Conservation (phyloP, 2,888 invertebrate species). For the Acronicta leporina region DNA sequence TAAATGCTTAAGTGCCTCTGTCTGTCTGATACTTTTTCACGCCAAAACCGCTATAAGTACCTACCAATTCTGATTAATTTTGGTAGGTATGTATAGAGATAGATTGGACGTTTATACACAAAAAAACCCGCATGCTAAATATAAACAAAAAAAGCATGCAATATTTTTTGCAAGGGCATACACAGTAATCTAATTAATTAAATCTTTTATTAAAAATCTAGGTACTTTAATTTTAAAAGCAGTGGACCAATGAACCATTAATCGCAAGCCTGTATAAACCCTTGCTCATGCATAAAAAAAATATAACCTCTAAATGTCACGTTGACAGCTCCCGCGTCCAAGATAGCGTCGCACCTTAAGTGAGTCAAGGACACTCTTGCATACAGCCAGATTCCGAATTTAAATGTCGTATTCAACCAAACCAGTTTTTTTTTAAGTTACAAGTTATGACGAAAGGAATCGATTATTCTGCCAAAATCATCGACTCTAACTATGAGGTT, state of each 20-base stretch:
- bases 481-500: slow-evolving; percentile 28
- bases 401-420: slow-evolving; percentile 59
- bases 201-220: neutral
- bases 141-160: slow-evolving; percentile 29
- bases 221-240: slow-evolving; percentile 3
- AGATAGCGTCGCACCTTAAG: slow-evolving; percentile 75
- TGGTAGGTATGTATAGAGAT: too few relatives aligned
- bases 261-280: slow-evolving; percentile 33
- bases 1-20: too few relatives aligned
- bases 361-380: slow-evolving; percentile 74
- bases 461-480: slow-evolving; percentile 44
- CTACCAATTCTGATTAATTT: too few relatives aligned
- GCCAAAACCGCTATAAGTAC: too few relatives aligned
- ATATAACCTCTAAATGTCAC: slow-evolving; percentile 72
- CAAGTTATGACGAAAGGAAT: slow-evolving; percentile 40
- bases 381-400: slow-evolving; percentile 58
- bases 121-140: slow-evolving; percentile 11
- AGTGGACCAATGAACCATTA: slow-evolving; percentile 8
- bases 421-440: slow-evolving; percentile 45
- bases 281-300: slow-evolving; percentile 37
- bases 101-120: too few relatives aligned
- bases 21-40: too few relatives aligned
- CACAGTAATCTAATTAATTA: slow-evolving; percentile 26
- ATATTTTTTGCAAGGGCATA: slow-evolving; percentile 27
- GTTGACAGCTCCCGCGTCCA: slow-evolving; percentile 74